Base-by-base conservation (phyloP, 2,797 vertebrate species). In the Sebastes matsubarae region DNA sequence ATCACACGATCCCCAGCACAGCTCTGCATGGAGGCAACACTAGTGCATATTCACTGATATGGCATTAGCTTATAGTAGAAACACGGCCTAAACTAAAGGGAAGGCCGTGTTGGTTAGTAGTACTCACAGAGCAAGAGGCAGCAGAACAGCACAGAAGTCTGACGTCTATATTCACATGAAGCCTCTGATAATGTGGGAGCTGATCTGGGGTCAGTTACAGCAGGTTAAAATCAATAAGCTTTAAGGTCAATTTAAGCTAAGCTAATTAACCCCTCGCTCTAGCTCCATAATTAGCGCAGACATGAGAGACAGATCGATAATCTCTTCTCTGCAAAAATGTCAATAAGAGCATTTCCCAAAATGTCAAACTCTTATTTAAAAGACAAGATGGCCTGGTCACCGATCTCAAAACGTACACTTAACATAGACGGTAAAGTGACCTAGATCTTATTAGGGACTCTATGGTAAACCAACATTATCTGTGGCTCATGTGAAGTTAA, bases 31-130 rank as follows among this genome's bases (percentile, higher is more conserved):
- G 76, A 82, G 64, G n/a, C 27, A 84, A 77, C 71, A 85, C 83
- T 84, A 88, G 72, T 87, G 81, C 87, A 85, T 84, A 83, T 84
- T 87, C 75, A 82, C 76, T 75, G 25, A 87, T 69, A 79, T 75
- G 57, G 67, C 63, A 89, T 76, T 83, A 88, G 74, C 70, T 84
- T 59, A 80, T 46, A 30, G 46, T n/a, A 52, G 58, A 64, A 83
- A 82, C 84, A 83, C 74, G 57, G 80, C 82, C 75, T 80, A 76
- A 82, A 79, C 72, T 27, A 36, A 76, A 46, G 63, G 77, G 58
- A 87, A 77, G 75, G 77, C 73, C 3, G 29, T 42, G 50, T 65
- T 60, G 8, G 6, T 72, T 75, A 84, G 75, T 79, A 81, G 63
- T 68, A 81, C 24, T 75, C 30, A 46, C 25, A 74, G 36, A 69